phyloP scores from a whole-genome alignment of 1,140 invertebrate genomes.

The Drosophila lacteicornis region DNA sequence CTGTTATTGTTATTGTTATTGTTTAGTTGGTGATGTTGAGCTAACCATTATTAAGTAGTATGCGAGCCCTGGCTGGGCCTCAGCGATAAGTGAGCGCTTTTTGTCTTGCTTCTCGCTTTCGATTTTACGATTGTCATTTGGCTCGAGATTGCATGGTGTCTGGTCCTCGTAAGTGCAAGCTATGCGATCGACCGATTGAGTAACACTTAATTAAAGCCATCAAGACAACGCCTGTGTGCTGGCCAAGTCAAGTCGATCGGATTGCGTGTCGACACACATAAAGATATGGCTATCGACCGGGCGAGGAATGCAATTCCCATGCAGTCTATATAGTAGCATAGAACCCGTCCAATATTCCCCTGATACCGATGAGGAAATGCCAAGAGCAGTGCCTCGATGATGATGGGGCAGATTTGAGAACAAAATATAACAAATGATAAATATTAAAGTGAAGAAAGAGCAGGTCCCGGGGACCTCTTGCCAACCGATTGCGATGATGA shows the following conservation, averaged over 20 bases:
- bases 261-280: conserved; percentile 34
- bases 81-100: conserved; percentile 45
- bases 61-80: conserved; percentile 17
- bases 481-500: background rate
- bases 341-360: conserved; percentile 3
- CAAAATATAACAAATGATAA: background rate
- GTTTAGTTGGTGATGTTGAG: background rate
- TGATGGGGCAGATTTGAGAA: background rate
- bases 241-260: conserved; percentile 14
- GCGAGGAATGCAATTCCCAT: conserved; percentile 24
- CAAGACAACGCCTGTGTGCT: conserved; percentile 25
- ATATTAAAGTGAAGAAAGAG: background rate
- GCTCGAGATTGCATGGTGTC: conserved; percentile 35
- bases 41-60: conserved; percentile 8
- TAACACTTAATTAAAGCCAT: conserved; percentile 63
- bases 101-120: conserved; percentile 47
- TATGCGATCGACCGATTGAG: conserved; percentile 49
- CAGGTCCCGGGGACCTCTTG: background rate
- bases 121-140: conserved; percentile 58
- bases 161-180: conserved; percentile 22
- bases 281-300: conserved; percentile 18
- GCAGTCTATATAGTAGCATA: background rate
- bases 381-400: too few relatives aligned
- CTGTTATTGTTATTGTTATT: conserved; percentile 36
- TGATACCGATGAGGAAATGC: conserved; percentile 7